Evolutionary conservation across 1,140 invertebrate species (phyloP).

Genomic region (Drosophila equinoxialis): DNA sequence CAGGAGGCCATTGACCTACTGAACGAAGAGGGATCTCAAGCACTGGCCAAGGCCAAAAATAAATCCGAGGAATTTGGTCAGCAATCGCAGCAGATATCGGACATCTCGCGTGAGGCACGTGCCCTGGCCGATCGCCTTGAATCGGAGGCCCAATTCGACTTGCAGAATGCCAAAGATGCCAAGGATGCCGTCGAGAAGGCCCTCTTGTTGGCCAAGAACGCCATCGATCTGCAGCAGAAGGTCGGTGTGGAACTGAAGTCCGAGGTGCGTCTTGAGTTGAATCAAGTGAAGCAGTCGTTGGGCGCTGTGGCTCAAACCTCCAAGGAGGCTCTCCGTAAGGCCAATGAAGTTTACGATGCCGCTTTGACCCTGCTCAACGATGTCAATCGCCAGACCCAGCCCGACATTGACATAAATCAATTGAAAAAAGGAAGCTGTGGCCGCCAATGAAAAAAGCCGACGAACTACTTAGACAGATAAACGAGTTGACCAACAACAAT

Average conservation of each 20-base stretch:
- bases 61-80: constrained; percentile 94
- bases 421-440: constrained; percentile 88
- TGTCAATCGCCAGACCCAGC: constrained; percentile 89
- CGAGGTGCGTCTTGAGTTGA: constrained; percentile 84
- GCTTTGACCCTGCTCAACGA: constrained; percentile 90
- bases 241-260: constrained; percentile 88
- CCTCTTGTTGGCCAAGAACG: constrained; percentile 90
- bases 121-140: constrained; percentile 89
- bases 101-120: constrained; percentile 93
- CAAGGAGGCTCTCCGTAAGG: constrained; percentile 88
- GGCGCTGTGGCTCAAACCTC: constrained; percentile 88
- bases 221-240: constrained; percentile 91
- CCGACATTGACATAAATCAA: constrained; percentile 88
- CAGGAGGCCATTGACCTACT: constrained; percentile 90
- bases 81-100: constrained; percentile 95
- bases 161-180: constrained; percentile 90
- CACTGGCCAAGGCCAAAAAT: constrained; percentile 90
- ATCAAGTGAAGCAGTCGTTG: constrained; percentile 87
- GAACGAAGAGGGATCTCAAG: constrained; percentile 90
- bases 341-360: constrained; percentile 90
- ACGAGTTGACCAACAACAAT: constrained; percentile 64
- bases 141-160: constrained; percentile 91
- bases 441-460: constrained; percentile 85
- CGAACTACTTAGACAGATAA: constrained; percentile 60
- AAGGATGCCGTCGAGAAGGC: constrained; percentile 92